Percentiles rank a stretch among this genome's conserved stretches.
Conservation (phyloP, 2,888 invertebrate genomes). For the Macropis europaea region DNA sequence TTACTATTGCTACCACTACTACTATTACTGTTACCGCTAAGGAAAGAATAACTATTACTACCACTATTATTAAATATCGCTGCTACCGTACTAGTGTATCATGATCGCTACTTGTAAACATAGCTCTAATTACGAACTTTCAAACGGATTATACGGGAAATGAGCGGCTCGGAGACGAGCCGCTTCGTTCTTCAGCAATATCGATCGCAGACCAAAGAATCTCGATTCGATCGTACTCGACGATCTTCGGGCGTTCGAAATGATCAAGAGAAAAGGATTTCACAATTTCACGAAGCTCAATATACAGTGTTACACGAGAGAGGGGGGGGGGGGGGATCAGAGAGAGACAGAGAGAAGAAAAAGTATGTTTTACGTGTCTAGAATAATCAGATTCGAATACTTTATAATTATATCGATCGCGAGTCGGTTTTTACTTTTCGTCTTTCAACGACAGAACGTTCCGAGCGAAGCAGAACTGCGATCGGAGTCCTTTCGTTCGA, state of each 20-base stretch:
- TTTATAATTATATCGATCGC: slow-evolving; percentile 26
- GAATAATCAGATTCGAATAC: slow-evolving; percentile 20
- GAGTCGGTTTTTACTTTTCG: background rate
- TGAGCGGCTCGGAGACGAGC: slow-evolving; percentile 8
- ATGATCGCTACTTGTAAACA: slow-evolving; percentile 50
- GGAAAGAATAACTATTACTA: slow-evolving; percentile 39
- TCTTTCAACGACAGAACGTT: background rate
- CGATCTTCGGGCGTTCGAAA: slow-evolving; percentile 4
- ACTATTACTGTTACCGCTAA: slow-evolving; percentile 4
- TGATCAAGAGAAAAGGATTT: background rate
- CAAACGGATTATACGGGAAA: background rate
- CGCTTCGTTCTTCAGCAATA: slow-evolving; percentile 53
- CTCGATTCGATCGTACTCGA: slow-evolving; percentile 22
- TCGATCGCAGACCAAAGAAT: slow-evolving; percentile 51
- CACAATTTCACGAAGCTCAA: slow-evolving; percentile 23
- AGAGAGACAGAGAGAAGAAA: background rate
- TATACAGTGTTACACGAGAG: background rate
- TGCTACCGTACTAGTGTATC: slow-evolving; percentile 52
- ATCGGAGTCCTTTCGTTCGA: background rate
- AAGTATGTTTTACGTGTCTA: slow-evolving; percentile 25
- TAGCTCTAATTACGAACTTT: slow-evolving; percentile 34
- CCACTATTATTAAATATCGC: slow-evolving; percentile 49
- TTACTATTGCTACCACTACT: slow-evolving; percentile 6
- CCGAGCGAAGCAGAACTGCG: background rate
- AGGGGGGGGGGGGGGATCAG: no score